phyloP scores from a whole-genome alignment of 2,113 vertebrate species.

The Thinocorus orbignyianus region DNA sequence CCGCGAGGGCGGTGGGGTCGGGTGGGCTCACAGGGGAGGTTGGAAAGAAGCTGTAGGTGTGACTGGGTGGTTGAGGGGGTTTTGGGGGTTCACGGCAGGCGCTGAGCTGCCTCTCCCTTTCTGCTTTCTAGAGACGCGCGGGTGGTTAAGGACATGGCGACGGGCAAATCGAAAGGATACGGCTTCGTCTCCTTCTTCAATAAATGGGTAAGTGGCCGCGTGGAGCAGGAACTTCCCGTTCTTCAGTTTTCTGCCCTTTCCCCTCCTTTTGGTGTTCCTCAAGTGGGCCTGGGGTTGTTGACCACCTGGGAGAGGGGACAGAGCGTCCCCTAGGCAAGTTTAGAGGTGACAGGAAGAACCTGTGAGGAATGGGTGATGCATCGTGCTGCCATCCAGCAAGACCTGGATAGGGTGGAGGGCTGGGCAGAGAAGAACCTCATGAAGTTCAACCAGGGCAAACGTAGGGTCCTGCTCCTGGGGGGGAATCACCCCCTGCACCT shows the following conservation, averaged over 20 bases:
- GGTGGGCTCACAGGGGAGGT: not conserved
- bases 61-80: slow-evolving; percentile 41
- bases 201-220: slow-evolving; percentile 87
- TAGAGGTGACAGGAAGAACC: not conserved
- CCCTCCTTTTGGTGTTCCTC: too few species aligned
- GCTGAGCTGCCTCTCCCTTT: slow-evolving; percentile 54
- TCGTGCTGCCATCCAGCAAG: not conserved
- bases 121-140: slow-evolving; percentile 87
- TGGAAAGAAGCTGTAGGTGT: slow-evolving; percentile 53
- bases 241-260: too few species aligned
- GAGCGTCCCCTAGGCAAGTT: not conserved
- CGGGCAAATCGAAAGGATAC: slow-evolving; percentile 98
- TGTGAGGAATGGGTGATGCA: not conserved
- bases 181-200: slow-evolving; percentile 99
- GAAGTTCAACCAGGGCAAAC: not conserved
- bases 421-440: not conserved
- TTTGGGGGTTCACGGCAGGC: not conserved
- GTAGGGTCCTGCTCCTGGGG: not conserved
- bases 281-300: too few species aligned
- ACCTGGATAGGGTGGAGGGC: not conserved
- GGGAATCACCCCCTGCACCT: not conserved
- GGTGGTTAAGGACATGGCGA: slow-evolving; percentile 98
- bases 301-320: not conserved
- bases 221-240: too few species aligned
- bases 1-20: too few species aligned